These are phyloP conservation scores for Carassius carassius DNA, from an alignment of 2,113 vertebrate genomes.

Conservation along the genomic window DNA sequence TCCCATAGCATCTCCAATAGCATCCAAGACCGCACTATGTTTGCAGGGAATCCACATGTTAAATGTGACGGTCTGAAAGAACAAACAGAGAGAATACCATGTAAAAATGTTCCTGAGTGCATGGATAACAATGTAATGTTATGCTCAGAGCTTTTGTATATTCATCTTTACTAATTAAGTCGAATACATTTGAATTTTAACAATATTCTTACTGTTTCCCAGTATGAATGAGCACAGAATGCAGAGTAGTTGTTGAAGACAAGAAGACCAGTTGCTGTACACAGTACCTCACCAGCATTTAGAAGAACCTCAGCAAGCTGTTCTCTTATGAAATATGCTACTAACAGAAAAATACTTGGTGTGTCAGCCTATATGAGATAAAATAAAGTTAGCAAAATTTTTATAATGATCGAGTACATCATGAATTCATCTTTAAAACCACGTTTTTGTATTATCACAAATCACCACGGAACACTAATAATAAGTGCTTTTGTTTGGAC, in stretches of 20 bases:
- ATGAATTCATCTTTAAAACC: too few relatives aligned
- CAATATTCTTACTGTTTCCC: not conserved
- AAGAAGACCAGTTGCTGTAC: not conserved
- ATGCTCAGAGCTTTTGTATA: not conserved
- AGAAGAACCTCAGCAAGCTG: not conserved
- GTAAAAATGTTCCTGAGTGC: conserved; percentile 41
- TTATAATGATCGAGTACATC: too few relatives aligned
- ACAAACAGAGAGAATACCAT: not conserved
- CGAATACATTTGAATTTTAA: not conserved
- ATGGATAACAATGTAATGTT: not conserved
- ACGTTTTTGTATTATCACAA: too few relatives aligned
- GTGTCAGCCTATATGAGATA: not conserved
- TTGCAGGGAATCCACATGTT: not conserved
- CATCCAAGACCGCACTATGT: not conserved
- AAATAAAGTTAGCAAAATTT: too few relatives aligned
- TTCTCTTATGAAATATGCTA: conserved; percentile 12
- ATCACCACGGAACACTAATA: too few relatives aligned
- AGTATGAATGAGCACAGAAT: not conserved
- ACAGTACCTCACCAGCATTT: not conserved
- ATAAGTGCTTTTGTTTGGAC: too few relatives aligned
- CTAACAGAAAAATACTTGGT: not conserved
- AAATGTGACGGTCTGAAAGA: not conserved
- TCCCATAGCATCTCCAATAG: conserved; percentile 31
- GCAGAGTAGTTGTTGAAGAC: not conserved
- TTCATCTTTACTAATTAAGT: not conserved